Base-by-base conservation (phyloP, 2,888 invertebrate species). In the Diplazon laetatorius region DNA sequence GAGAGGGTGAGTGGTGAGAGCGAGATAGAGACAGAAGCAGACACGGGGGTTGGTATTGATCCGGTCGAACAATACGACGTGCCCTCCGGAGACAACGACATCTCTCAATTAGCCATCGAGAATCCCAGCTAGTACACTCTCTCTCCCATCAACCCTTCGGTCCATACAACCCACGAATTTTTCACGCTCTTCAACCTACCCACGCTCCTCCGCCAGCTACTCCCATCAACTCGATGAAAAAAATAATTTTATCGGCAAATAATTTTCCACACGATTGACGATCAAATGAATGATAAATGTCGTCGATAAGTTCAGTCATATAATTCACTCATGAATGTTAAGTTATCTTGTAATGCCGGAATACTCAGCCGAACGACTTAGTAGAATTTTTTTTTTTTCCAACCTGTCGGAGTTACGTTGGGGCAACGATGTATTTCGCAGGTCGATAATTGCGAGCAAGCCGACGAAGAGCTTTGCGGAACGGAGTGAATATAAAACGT, bases 1-100 rank as follows among this genome's bases (percentile, higher is more conserved):
- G 74, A 70, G 77, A 74, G 79, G 72, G 71, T 44, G 76, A 59
- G 71, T 78, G 42, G 59, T 35, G 48, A 65, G 44, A 30, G 71
- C 55, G 66, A 46, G 65, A 60, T 16, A 65, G 48, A 35, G 44
- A 44, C 69, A 57, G 22, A 44, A 62, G 52, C 16, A 44, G 63
- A 42, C 72, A 76, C n/a, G n/a, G n/a, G 87, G 85, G 86, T 83
- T 85, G 87, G 89, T 91, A 91, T 91, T 90, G 91, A 91, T 90
- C 90, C 90, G 82, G 82, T 71, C 69, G 87, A 88, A 89, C 90
- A 90, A 90, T 90, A 87, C 89, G 87, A 87, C 86, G 86, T 84
- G 86, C 86, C 85, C 86, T 85, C 85, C 81, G 86, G 87, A 89
- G 89, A 89, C 89, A 87, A 88, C 84, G 85, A 83, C 87, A 86